phyloP scores from a whole-genome alignment of 2,888 invertebrate genomes.

The Erebia ligea region DNA sequence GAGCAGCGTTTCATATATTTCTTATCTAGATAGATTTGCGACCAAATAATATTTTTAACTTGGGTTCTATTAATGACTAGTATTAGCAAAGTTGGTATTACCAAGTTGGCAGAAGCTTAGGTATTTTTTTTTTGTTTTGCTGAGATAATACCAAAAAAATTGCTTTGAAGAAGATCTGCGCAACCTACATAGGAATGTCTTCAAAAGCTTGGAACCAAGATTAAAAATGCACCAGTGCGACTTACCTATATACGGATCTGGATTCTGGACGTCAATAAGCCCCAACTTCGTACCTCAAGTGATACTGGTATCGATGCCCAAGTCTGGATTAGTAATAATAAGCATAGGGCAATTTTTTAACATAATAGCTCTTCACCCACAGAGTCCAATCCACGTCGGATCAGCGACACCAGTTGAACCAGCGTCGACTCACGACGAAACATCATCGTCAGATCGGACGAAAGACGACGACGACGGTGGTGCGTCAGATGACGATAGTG shows the following conservation, averaged over 20 bases:
- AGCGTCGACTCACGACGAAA: conserved; percentile 92
- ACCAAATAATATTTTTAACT: not conserved
- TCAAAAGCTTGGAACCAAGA: too few species aligned
- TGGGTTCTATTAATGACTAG: not conserved
- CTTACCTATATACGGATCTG: too few species aligned
- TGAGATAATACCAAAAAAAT: too few species aligned
- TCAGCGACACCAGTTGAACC: conserved; percentile 73
- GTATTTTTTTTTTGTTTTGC: too few species aligned
- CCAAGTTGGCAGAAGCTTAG: too few species aligned
- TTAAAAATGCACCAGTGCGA: too few species aligned
- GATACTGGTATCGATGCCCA: not conserved
- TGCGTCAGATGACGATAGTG: conserved; percentile 92
- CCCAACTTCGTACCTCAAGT: too few species aligned
- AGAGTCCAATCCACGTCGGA: conserved; percentile 87
- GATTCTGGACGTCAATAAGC: too few species aligned
- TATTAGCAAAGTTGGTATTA: too few species aligned
- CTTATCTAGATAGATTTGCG: not conserved
- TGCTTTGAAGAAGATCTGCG: too few species aligned
- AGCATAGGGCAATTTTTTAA: not conserved
- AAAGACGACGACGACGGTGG: conserved; percentile 88
- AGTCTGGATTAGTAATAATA: not conserved
- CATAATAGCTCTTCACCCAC: conserved; percentile 19
- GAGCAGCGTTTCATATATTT: conserved; percentile 68
- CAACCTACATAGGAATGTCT: too few species aligned
- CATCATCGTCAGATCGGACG: conserved; percentile 93